These are phyloP conservation scores for Lamellibrachia satsuma DNA, from an alignment of 2,888 invertebrate species.

Conservation along the genomic window DNA sequence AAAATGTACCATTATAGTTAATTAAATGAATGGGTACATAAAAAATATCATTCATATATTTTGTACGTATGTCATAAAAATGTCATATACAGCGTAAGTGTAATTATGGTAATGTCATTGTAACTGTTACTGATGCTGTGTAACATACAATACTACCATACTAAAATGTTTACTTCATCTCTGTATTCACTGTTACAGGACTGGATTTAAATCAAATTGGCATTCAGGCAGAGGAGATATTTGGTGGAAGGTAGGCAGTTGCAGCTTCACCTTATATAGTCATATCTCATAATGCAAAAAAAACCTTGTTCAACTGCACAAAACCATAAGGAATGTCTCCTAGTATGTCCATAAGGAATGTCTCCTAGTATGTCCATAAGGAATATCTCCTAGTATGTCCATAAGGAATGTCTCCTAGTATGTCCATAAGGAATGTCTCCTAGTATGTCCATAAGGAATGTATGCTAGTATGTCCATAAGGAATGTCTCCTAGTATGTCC, in stretches of 20 bases:
- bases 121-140: neutral
- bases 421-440: no score
- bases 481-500: no score
- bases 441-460: no score
- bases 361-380: no score
- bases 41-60: neutral
- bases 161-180: neutral
- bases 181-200: constrained; percentile 64
- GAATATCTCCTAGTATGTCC: no score
- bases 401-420: no score
- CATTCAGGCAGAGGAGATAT: constrained; percentile 92
- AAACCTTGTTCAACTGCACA: no score
- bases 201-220: constrained; percentile 92
- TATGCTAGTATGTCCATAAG: no score
- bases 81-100: neutral
- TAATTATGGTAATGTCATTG: neutral
- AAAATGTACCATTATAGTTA: neutral
- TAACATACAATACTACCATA: neutral
- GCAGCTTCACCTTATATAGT: neutral
- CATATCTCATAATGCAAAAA: no score
- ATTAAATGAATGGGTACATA: neutral
- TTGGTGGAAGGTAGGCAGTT: constrained; percentile 78
- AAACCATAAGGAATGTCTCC: no score
- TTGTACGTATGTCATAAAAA: neutral
- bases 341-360: no score